phyloP scores from a whole-genome alignment of 2,797 vertebrate genomes.

The Austrolebias charrua region DNA sequence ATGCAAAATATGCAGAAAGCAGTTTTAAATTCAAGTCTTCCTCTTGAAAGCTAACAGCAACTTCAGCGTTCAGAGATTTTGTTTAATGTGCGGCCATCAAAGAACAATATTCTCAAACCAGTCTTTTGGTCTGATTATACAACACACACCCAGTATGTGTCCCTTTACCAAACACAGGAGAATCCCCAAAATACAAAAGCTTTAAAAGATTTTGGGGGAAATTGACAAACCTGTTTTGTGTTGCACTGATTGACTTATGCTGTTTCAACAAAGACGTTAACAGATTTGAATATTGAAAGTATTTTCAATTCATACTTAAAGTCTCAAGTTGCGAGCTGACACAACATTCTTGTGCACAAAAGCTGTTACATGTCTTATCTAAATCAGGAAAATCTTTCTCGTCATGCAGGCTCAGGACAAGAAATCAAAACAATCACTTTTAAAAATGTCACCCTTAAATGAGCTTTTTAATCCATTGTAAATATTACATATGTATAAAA shows the following conservation, averaged over 20 bases:
- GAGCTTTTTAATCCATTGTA: slow-evolving; percentile 4
- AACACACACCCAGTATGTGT: no score
- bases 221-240: no score
- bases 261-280: no score
- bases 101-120: slow-evolving; percentile 26
- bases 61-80: slow-evolving; percentile 10
- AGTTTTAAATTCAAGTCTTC: slow-evolving; percentile 22
- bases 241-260: no score
- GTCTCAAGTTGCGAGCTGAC: no score
- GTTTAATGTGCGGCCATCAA: slow-evolving; percentile 7
- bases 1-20: slow-evolving; percentile 24
- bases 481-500: slow-evolving; percentile 2
- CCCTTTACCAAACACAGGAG: no score
- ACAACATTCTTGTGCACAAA: background rate
- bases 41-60: slow-evolving; percentile 1
- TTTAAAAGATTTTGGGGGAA: no score
- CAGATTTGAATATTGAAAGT: no score
- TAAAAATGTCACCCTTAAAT: background rate
- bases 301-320: no score
- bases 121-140: no score
- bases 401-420: slow-evolving; percentile 1
- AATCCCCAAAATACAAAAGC: background rate
- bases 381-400: slow-evolving; percentile 13
- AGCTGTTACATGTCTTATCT: slow-evolving; percentile 15
- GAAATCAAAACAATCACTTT: background rate